Conservation (phyloP, 64 coral and sea anemone genomes). For the Cladopsammia gracilis region DNA sequence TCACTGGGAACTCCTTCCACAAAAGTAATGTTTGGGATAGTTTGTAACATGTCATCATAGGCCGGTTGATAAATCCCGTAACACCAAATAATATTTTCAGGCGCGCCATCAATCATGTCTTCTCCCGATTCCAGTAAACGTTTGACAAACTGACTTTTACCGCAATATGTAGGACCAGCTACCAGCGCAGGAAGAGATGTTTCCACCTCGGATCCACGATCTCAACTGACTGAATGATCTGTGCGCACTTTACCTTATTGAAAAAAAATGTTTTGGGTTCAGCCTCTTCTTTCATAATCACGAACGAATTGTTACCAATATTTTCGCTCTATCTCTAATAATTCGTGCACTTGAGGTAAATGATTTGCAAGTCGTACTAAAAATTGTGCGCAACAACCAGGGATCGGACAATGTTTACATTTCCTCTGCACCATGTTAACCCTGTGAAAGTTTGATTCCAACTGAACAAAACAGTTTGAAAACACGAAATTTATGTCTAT, state of each 20-base stretch:
- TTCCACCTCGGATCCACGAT: conserved; percentile 68
- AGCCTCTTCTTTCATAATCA: not conserved
- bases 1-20: conserved; percentile 30
- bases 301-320: not conserved
- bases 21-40: conserved; percentile 64
- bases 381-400: not conserved
- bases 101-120: too few species aligned
- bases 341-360: conserved; percentile 26
- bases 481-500: not conserved
- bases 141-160: not conserved
- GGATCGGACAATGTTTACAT: not conserved
- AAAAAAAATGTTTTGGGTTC: conserved; percentile 6
- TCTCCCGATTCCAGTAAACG: too few species aligned
- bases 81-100: conserved; percentile 35
- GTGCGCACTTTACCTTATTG: not conserved
- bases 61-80: conserved; percentile 52
- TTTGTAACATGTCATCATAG: conserved; percentile 34
- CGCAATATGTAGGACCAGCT: conserved; percentile 52
- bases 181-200: conserved; percentile 59
- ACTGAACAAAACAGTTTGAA: not conserved
- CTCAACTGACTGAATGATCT: conserved; percentile 31
- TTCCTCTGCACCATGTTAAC: not conserved
- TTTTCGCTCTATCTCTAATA: conserved; percentile 24
- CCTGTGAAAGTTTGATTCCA: not conserved
- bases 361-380: not conserved